phyloP scores from a whole-genome alignment of 2,888 invertebrate species.

The Julus scanicus region DNA sequence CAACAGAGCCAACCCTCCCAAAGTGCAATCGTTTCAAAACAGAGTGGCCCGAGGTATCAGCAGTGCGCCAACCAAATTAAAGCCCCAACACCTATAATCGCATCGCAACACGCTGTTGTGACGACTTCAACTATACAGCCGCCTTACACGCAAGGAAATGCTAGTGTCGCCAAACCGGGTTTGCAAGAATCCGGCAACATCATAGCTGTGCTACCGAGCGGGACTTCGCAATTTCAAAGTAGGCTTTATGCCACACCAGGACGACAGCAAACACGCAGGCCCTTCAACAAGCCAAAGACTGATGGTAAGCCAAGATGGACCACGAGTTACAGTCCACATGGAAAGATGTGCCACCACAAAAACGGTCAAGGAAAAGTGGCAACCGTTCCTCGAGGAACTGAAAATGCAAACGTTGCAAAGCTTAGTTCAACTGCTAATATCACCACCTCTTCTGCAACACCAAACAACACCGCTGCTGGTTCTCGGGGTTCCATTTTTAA shows the following conservation, averaged over 20 bases:
- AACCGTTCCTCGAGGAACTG: neutral
- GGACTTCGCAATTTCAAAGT: neutral
- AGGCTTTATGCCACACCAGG: neutral
- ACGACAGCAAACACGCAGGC: neutral
- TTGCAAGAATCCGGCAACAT: neutral
- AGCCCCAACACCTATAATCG: neutral
- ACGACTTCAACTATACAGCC: neutral
- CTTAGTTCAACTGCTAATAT: neutral
- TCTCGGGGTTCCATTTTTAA: neutral
- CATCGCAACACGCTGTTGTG: neutral
- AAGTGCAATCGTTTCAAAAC: neutral
- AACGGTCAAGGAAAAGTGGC: neutral
- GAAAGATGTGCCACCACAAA: conserved; percentile 18
- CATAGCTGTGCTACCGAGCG: too few species aligned
- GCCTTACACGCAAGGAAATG: neutral
- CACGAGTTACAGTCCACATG: neutral
- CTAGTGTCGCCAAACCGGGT: neutral
- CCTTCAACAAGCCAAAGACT: neutral
- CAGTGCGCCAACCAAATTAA: neutral
- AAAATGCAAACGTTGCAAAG: neutral
- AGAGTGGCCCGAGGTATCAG: neutral
- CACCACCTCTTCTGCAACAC: neutral
- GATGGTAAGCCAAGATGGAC: conserved; percentile 12
- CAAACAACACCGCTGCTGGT: neutral
- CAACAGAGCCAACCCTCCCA: neutral